Evolutionary conservation across 2,888 invertebrate species (phyloP), one percentile per base, ranked within the genome.

Genomic region (Hanleya hanleyi): DNA sequence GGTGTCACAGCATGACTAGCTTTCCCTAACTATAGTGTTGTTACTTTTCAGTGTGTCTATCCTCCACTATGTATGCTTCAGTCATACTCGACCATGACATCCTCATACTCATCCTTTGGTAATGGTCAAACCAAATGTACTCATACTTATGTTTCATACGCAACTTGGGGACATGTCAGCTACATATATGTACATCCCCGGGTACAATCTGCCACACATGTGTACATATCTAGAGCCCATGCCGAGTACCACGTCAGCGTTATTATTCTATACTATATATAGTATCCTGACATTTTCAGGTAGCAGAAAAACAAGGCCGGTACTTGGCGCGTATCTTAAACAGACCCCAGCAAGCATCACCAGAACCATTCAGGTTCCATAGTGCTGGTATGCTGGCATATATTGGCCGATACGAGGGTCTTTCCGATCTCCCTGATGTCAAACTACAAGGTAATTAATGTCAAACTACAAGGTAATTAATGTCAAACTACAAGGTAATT

Each of bases 321-420:
- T 91, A 88, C 74, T 67, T 91, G 37, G 88, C 90, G 3, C 77
- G n/a, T 77, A 77, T 33, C 80, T 91, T 62, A 87, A 86, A 68
- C 65, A 85, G 84, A 57, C 69, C 67, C 12, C 79, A 78, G 57
- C 62, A 69, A 6, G 67, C 70, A 26, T 70, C 76, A n/a, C 62
- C 66, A 0, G 79, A 83, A 22, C 81, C 83, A 9, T 90, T 90
- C 78, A 74, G 81, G 38, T 90, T 88, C 75, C 79, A 82, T 51
- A 88, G 85, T 69, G 81, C 86, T 79, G 91, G 91, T 7, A 91
- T 91, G 91, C 73, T 91, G 77, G 90, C 91, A 12, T 91, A 91
- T 71, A 89, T 91, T 15, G 91, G 91, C 4, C 84, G 81, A 32
- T 91, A 90, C 75, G 81, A 89, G 64, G 91, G 84, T 26, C 77